Percentiles rank a stretch among this genome's conserved stretches.
Conservation (phyloP, 1,140 invertebrate species). For the Cheumatopsyche charites region DNA sequence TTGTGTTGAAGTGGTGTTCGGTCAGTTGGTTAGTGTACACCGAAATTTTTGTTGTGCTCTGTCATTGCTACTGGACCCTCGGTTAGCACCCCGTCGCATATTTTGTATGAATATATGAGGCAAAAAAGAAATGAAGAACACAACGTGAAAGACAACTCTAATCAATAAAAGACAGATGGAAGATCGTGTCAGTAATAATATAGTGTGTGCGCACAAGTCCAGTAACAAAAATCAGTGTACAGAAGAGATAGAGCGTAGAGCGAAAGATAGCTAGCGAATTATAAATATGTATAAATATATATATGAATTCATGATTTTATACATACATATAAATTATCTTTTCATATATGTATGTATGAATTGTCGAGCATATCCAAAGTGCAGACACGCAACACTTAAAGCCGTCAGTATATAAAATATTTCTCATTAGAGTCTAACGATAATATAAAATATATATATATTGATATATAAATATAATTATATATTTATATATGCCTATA, state of each 20-base stretch:
- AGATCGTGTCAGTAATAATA: constrained; percentile 7
- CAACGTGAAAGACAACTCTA: no score
- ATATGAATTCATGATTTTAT: constrained; percentile 35
- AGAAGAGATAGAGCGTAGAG: constrained; percentile 49
- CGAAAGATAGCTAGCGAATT: constrained; percentile 48
- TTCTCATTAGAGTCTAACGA: constrained; percentile 42
- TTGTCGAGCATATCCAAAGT: constrained; percentile 64
- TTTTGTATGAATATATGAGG: neutral
- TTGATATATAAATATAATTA: constrained; percentile 14
- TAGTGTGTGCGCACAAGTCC: constrained; percentile 41
- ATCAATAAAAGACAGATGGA: neutral
- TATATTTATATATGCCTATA: constrained; percentile 8
- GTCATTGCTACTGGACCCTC: constrained; percentile 51
- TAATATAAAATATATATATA: constrained; percentile 36
- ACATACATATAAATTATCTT: constrained; percentile 40
- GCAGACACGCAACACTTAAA: constrained; percentile 66
- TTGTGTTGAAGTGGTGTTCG: constrained; percentile 49
- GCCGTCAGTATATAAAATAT: constrained; percentile 56
- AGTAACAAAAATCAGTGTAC: constrained; percentile 49
- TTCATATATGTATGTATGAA: constrained; percentile 46
- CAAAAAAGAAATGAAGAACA: no score
- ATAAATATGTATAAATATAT: constrained; percentile 40
- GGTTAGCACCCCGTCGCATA: neutral
- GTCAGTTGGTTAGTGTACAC: constrained; percentile 58
- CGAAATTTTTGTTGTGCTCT: constrained; percentile 62